Conservation (phyloP, 2,888 invertebrate genomes). For the Pseudococcus viburni region DNA sequence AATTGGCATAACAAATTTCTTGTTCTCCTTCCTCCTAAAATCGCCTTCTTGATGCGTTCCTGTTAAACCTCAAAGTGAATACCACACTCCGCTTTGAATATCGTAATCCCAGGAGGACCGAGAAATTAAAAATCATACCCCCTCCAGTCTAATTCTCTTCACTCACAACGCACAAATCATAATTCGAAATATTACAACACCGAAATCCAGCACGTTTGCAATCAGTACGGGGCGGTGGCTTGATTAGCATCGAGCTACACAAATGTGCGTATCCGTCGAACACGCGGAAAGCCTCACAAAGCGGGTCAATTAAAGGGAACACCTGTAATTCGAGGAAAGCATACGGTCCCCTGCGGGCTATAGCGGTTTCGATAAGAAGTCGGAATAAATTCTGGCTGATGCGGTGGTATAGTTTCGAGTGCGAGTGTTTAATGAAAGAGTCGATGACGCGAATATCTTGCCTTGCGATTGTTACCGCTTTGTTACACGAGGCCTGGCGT, state of each 20-base stretch:
- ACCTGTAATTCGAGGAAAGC: conserved; percentile 12
- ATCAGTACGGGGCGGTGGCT: neutral
- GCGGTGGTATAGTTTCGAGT: neutral
- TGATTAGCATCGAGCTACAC: neutral
- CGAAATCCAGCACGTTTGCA: neutral
- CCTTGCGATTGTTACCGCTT: neutral
- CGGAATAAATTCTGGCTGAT: neutral
- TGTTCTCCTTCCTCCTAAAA: no score
- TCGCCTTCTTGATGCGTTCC: no score
- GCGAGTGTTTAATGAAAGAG: conserved; percentile 23
- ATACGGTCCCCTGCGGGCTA: conserved; percentile 2
- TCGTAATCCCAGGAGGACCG: no score
- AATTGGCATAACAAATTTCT: no score
- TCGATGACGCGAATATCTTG: conserved; percentile 36
- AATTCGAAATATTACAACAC: no score
- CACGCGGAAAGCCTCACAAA: neutral
- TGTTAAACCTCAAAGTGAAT: no score
- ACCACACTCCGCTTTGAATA: no score
- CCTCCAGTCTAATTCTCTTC: no score
- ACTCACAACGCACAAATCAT: no score
- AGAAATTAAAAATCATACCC: no score
- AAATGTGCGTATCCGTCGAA: neutral
- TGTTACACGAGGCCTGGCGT: neutral
- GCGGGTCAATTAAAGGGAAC: conserved; percentile 4
- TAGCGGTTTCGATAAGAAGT: conserved; percentile 3